Evolutionary conservation across 2,113 vertebrate genomes (phyloP).

Genomic region (Xiphias gladius): DNA sequence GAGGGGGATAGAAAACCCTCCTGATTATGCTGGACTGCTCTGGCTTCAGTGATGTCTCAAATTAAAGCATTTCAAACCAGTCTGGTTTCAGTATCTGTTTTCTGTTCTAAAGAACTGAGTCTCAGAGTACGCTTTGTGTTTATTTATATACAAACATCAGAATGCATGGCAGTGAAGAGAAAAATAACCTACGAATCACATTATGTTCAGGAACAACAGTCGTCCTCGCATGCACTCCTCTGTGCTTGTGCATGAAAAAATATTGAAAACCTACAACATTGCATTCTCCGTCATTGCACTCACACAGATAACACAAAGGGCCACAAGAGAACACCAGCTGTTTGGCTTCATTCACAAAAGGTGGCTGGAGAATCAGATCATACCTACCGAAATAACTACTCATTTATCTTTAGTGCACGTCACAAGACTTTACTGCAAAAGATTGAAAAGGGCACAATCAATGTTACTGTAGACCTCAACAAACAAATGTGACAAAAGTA

Average conservation of each 20-base stretch:
- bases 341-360: constrained; percentile 20
- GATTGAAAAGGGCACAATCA: constrained; percentile 17
- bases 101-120: not conserved
- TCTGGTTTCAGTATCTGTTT: not conserved
- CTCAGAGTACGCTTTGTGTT: constrained; percentile 69
- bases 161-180: constrained; percentile 35
- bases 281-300: constrained; percentile 48
- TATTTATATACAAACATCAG: constrained; percentile 83
- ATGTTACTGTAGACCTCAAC: not conserved
- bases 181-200: constrained; percentile 27
- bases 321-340: constrained; percentile 29
- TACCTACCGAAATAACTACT: constrained; percentile 18
- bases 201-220: constrained; percentile 42
- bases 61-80: constrained; percentile 79
- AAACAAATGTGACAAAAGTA: not conserved
- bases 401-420: constrained; percentile 45
- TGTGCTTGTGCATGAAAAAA: constrained; percentile 42
- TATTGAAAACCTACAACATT: constrained; percentile 19
- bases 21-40: constrained; percentile 63
- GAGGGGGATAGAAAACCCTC: constrained; percentile 23
- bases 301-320: constrained; percentile 36
- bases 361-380: not conserved
- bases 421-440: constrained; percentile 50
- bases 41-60: constrained; percentile 70
- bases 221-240: constrained; percentile 30